Percentiles rank a stretch among this genome's conserved stretches.
phyloP scores from a whole-genome alignment of 2,888 invertebrate species.

The Rapana venosa region DNA sequence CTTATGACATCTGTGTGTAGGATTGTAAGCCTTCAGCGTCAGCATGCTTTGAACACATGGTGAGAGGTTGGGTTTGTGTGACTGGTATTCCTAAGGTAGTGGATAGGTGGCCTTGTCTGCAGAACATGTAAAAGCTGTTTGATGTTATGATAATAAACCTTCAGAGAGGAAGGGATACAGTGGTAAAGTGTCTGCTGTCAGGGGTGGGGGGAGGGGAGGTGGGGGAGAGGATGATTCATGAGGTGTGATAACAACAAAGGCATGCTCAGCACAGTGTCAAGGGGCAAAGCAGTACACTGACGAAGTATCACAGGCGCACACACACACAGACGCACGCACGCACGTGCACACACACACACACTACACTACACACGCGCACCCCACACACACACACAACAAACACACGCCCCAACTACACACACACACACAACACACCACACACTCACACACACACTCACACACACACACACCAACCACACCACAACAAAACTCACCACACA shows the following conservation, averaged over 20 bases:
- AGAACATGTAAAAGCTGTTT: too few species aligned
- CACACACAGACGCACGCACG: slow-evolving; percentile 13
- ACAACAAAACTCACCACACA: background rate
- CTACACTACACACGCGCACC: background rate
- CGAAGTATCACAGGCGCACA: background rate
- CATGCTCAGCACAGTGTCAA: too few species aligned
- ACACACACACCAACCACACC: background rate
- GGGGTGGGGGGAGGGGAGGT: too few species aligned
- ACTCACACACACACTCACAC: background rate
- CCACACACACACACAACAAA: background rate
- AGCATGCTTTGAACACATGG: too few species aligned
- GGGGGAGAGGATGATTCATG: too few species aligned
- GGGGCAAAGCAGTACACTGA: background rate
- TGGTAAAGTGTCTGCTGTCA: too few species aligned
- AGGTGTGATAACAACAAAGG: too few species aligned
- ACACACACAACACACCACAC: background rate
- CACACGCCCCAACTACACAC: background rate
- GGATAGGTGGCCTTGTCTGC: too few species aligned
- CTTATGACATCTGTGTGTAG: background rate
- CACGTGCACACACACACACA: slow-evolving; percentile 7
- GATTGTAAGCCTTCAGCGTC: background rate
- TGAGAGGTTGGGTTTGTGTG: too few species aligned
- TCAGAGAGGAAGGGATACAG: too few species aligned
- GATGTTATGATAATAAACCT: too few species aligned
- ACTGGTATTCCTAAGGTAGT: too few species aligned